These are phyloP conservation scores for Pseudopleuronectes americanus DNA, from an alignment of 2,797 vertebrate genomes.

Conservation along the genomic window DNA sequence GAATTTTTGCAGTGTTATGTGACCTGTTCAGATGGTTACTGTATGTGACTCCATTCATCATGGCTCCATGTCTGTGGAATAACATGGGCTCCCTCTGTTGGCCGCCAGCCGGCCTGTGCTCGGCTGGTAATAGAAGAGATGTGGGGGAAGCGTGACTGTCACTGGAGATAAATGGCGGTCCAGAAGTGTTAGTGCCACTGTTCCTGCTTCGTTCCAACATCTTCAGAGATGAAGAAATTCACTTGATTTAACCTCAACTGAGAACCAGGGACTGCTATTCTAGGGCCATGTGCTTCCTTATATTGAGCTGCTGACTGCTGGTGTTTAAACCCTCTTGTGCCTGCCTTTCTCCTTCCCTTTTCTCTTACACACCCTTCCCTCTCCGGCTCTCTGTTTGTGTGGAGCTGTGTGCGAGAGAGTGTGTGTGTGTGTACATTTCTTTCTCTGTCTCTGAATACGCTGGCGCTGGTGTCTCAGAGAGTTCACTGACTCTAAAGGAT, in stretches of 20 bases:
- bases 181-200: conserved; percentile 46
- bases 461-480: conserved; percentile 75
- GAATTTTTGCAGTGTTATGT: too few species aligned
- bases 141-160: conserved; percentile 48
- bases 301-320: conserved; percentile 54
- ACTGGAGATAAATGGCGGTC: conserved; percentile 59
- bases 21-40: too few species aligned
- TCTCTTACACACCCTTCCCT: conserved; percentile 39
- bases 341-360: conserved; percentile 41
- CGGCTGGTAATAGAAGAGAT: background rate
- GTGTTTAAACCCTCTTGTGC: conserved; percentile 51
- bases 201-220: conserved; percentile 29
- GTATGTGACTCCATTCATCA: background rate
- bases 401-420: conserved; percentile 14
- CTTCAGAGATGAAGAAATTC: conserved; percentile 64
- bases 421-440: conserved; percentile 42
- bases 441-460: conserved; percentile 59
- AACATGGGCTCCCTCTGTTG: conserved; percentile 84
- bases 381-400: conserved; percentile 37
- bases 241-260: conserved; percentile 68
- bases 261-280: conserved; percentile 53
- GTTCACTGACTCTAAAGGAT: conserved; percentile 87
- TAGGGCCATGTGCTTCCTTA: conserved; percentile 46
- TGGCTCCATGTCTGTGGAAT: conserved; percentile 52
- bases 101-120: conserved; percentile 46